phyloP scores from a whole-genome alignment of 2,797 vertebrate genomes.

The Galago senegalensis region DNA sequence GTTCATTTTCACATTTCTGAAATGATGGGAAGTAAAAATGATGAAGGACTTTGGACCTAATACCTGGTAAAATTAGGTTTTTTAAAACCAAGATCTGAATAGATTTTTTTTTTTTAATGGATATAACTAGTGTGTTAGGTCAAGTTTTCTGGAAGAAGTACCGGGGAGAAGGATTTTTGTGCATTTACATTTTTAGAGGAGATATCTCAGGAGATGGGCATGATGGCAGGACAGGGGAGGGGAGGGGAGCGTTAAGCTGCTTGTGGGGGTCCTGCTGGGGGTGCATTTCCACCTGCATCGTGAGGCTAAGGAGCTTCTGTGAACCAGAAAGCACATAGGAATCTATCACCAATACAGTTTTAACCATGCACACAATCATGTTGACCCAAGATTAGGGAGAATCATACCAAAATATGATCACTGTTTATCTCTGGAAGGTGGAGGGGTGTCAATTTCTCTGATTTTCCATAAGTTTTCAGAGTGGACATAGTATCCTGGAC shows the following conservation, averaged over 20 bases:
- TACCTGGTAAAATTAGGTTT: not conserved
- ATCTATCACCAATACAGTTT: too few relatives aligned
- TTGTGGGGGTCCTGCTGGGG: fast-evolving
- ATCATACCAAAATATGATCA: fast-evolving
- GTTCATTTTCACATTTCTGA: not conserved
- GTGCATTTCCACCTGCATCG: fast-evolving
- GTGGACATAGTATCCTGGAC: fast-evolving
- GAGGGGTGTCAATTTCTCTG: fast-evolving
- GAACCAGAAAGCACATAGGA: not conserved
- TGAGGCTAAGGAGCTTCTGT: fast-evolving
- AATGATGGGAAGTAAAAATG: not conserved
- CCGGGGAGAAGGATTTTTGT: too few relatives aligned
- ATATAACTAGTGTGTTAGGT: not conserved
- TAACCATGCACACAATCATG: not conserved
- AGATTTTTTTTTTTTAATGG: not conserved
- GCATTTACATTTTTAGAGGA: not conserved
- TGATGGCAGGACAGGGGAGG: fast-evolving
- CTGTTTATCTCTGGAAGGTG: not conserved
- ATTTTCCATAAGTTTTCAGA: not conserved
- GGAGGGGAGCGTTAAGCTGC: fast-evolving
- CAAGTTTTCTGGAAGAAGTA: not conserved
- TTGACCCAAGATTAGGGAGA: not conserved
- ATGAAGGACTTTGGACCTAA: not conserved
- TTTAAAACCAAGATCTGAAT: not conserved
- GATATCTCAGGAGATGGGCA: not conserved